These are phyloP conservation scores for Gortyna flavago DNA, from an alignment of 2,888 invertebrate genomes.

Conservation along the genomic window DNA sequence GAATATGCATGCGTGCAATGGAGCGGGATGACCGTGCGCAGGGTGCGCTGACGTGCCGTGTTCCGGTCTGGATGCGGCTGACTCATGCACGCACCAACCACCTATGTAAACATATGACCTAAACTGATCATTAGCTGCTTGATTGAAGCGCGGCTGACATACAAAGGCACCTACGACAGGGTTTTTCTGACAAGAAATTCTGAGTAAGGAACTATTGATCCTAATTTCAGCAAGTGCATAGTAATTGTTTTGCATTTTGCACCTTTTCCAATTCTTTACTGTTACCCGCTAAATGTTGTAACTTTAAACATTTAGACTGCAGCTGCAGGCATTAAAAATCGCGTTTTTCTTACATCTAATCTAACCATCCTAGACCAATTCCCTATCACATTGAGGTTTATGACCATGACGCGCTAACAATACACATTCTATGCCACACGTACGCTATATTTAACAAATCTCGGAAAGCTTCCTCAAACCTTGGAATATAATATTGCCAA, in stretches of 20 bases:
- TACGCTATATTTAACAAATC: conserved; percentile 46
- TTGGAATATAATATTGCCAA: conserved; percentile 36
- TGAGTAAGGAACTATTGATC: background rate
- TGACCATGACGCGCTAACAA: conserved; percentile 34
- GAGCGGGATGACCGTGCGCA: conserved; percentile 78
- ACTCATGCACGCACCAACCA: conserved; percentile 65
- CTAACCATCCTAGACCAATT: conserved; percentile 8
- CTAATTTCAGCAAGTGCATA: background rate
- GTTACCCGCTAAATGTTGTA: background rate
- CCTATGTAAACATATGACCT: background rate
- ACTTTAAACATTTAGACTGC: background rate
- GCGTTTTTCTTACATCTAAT: background rate
- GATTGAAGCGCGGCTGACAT: background rate
- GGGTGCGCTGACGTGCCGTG: conserved; percentile 68
- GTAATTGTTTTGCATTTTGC: background rate
- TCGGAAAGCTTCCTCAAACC: conserved; percentile 51
- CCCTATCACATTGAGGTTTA: conserved; percentile 27
- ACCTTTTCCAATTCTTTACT: background rate
- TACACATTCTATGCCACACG: conserved; percentile 45
- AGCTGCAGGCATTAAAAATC: conserved; percentile 9
- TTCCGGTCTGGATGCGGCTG: conserved; percentile 80
- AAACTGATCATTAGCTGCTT: conserved; percentile 21
- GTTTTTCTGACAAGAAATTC: background rate
- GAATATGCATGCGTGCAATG: conserved; percentile 77
- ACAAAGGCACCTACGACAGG: background rate